Conservation (phyloP, 1,140 invertebrate genomes). For the Saccostrea glomerata region DNA sequence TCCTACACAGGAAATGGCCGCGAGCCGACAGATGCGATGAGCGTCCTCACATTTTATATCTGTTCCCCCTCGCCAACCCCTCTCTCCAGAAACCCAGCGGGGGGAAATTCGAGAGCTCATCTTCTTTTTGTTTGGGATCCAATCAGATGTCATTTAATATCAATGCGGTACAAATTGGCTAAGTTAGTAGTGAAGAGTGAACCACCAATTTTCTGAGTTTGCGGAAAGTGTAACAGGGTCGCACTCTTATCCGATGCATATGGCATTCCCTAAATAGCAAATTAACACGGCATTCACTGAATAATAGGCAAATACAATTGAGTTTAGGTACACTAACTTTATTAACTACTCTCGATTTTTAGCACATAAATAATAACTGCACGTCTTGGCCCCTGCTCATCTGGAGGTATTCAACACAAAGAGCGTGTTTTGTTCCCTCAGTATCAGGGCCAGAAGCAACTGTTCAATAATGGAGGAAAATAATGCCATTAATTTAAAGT, state of each 20-base stretch:
- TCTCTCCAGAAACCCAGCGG: background rate
- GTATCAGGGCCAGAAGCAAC: background rate
- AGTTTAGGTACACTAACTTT: slow-evolving; percentile 28
- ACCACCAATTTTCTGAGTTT: slow-evolving; percentile 25
- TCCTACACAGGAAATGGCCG: background rate
- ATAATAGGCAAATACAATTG: background rate
- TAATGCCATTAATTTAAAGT: background rate
- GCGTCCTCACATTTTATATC: background rate
- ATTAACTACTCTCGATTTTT: slow-evolving; percentile 29
- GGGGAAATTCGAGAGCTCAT: slow-evolving; percentile 25
- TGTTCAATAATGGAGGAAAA: background rate
- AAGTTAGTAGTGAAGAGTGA: background rate
- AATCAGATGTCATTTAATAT: slow-evolving; percentile 29
- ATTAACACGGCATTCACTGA: slow-evolving; percentile 12
- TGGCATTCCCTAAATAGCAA: slow-evolving; percentile 35
- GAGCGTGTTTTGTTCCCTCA: background rate
- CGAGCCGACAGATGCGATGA: slow-evolving; percentile 10
- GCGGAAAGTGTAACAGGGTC: background rate
- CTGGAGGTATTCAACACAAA: background rate
- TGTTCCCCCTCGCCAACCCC: background rate
- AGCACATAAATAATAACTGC: background rate
- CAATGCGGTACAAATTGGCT: slow-evolving; percentile 19
- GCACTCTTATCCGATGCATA: slow-evolving; percentile 6
- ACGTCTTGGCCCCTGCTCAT: slow-evolving; percentile 8
- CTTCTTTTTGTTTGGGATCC: slow-evolving; percentile 22